Conservation (phyloP, 2,888 invertebrate species). For the Microctonus brassicae region DNA sequence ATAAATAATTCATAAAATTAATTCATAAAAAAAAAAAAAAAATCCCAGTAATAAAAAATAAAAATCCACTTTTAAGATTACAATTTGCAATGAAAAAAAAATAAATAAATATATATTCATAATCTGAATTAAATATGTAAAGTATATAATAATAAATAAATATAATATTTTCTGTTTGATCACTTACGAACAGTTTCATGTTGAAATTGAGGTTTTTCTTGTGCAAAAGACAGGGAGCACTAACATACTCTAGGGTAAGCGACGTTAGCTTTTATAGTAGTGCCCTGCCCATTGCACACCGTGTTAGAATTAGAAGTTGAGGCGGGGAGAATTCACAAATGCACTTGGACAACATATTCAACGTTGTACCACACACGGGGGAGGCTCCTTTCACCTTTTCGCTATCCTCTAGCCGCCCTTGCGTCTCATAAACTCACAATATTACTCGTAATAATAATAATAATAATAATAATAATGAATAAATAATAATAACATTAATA, state of each 20-base stretch:
- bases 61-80: too few relatives aligned
- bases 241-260: conserved; percentile 63
- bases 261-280: conserved; percentile 68
- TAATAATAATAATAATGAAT: not conserved
- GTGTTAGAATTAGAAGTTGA: conserved; percentile 28
- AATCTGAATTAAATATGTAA: not conserved
- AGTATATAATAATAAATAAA: not conserved
- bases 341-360: conserved; percentile 22
- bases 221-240: conserved; percentile 64
- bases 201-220: conserved; percentile 57
- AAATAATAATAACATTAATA: too few relatives aligned
- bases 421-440: not conserved
- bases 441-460: not conserved
- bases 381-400: conserved; percentile 65
- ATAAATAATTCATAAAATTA: not conserved
- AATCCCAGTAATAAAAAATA: not conserved
- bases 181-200: conserved; percentile 69
- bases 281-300: conserved; percentile 60
- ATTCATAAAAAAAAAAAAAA: not conserved
- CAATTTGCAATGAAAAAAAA: too few relatives aligned
- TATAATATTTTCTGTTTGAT: not conserved
- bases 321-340: conserved; percentile 57
- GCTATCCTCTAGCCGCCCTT: conserved; percentile 13
- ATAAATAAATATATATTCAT: too few relatives aligned
- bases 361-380: conserved; percentile 16